phyloP scores from a whole-genome alignment of 2,888 invertebrate species.

The Slavum lentiscoides region DNA sequence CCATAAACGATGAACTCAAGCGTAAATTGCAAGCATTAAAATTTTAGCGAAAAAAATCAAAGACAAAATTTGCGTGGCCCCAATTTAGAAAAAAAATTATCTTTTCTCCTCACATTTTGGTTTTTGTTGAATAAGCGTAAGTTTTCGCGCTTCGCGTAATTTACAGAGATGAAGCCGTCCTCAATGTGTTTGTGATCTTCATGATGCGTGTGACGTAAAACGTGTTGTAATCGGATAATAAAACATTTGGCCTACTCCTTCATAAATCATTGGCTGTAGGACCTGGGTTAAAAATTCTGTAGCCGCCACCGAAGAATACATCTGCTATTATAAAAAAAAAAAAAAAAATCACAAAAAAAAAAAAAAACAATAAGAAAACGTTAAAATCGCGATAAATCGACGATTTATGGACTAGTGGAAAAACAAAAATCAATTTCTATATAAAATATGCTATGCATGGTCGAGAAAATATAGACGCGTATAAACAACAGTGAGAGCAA shows the following conservation, averaged over 20 bases:
- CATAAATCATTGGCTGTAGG: too few species aligned
- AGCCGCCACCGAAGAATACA: too few species aligned
- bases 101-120: neutral
- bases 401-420: neutral
- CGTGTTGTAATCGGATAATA: too few species aligned
- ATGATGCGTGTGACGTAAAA: too few species aligned
- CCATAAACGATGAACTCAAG: neutral
- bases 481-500: slow-evolving; percentile 7
- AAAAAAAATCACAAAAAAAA: neutral
- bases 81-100: neutral
- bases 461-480: slow-evolving; percentile 2
- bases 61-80: neutral
- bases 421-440: neutral
- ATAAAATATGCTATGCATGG: neutral
- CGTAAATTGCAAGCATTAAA: neutral
- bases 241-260: too few species aligned
- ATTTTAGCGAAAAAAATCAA: neutral
- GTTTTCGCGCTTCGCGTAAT: too few species aligned
- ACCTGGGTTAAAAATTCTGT: too few species aligned
- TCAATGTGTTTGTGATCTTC: too few species aligned
- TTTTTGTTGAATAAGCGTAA: neutral
- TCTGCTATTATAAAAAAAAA: too few species aligned
- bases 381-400: neutral
- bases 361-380: neutral
- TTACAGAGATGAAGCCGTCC: too few species aligned